Conservation (phyloP, 2,888 invertebrate genomes). For the Mechanitis mazaeus region DNA sequence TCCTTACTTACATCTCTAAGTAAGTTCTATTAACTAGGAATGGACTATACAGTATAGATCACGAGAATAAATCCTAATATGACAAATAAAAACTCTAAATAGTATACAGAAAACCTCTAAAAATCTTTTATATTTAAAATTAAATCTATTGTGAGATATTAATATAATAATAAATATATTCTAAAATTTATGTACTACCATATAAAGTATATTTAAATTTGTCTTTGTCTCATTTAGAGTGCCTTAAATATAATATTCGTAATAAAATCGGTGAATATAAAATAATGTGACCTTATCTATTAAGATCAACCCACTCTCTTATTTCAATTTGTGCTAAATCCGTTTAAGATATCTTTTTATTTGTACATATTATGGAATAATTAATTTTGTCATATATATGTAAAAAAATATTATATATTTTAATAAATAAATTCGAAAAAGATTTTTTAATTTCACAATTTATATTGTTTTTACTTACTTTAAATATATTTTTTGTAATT, state of each 20-base stretch:
- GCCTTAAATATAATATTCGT: slow-evolving; percentile 8
- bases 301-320: slow-evolving; percentile 49
- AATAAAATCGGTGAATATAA: slow-evolving; percentile 17
- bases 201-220: slow-evolving; percentile 18
- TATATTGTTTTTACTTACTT: no score
- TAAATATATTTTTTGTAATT: no score
- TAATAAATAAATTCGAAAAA: no score
- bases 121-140: no score
- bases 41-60: neutral
- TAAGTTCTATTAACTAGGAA: neutral
- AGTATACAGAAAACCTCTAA: neutral
- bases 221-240: slow-evolving; percentile 11
- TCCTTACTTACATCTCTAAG: slow-evolving; percentile 2
- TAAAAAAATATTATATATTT: no score
- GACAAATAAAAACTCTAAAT: neutral
- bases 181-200: slow-evolving; percentile 9
- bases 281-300: slow-evolving; percentile 49
- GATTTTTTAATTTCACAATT: no score
- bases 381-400: no score
- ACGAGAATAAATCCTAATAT: no score
- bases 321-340: slow-evolving; percentile 45
- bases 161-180: neutral
- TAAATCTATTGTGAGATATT: neutral
- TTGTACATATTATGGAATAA: no score
- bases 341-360: slow-evolving; percentile 43